Conservation (phyloP, 2,113 vertebrate genomes). For the Phycodurus eques region DNA sequence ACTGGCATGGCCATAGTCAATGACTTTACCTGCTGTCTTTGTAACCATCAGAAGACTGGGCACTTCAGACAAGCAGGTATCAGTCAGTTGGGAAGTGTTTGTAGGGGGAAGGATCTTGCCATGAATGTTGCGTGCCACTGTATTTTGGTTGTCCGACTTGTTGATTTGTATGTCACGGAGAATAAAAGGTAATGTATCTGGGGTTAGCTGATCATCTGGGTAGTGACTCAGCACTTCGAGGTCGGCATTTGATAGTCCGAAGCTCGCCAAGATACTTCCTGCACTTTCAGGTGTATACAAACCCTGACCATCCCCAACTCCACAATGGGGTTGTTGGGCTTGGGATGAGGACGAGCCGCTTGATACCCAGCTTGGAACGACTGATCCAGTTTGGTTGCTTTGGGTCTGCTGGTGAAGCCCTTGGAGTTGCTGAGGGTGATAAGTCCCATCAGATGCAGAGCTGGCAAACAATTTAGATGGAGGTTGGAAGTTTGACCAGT, state of each 20-base stretch:
- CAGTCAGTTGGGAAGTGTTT: conserved; percentile 15
- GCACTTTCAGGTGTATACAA: conserved; percentile 87
- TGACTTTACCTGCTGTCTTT: conserved; percentile 81
- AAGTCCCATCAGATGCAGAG: conserved; percentile 23
- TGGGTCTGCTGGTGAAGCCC: conserved; percentile 36
- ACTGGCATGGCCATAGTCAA: conserved; percentile 90
- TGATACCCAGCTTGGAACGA: conserved; percentile 34
- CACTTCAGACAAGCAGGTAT: conserved; percentile 40
- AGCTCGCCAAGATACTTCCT: conserved; percentile 89
- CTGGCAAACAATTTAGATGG: conserved; percentile 56
- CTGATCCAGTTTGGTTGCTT: conserved; percentile 32
- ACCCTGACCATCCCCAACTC: conserved; percentile 37
- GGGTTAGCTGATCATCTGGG: conserved; percentile 89
- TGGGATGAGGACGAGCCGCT: conserved; percentile 14
- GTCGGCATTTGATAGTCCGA: conserved; percentile 90
- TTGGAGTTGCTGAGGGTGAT: conserved; percentile 35
- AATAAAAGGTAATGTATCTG: conserved; percentile 89
- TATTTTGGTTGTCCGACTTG: conserved; percentile 67
- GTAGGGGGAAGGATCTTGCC: conserved; percentile 36
- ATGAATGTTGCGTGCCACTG: conserved; percentile 27
- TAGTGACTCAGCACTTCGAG: conserved; percentile 90
- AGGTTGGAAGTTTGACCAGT: conserved; percentile 64
- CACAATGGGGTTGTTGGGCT: conserved; percentile 38
- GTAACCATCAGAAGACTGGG: conserved; percentile 60
- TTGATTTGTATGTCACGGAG: conserved; percentile 85